These are phyloP conservation scores for Melangyna quadrimaculata DNA, from an alignment of 2,888 invertebrate genomes.

Conservation along the genomic window DNA sequence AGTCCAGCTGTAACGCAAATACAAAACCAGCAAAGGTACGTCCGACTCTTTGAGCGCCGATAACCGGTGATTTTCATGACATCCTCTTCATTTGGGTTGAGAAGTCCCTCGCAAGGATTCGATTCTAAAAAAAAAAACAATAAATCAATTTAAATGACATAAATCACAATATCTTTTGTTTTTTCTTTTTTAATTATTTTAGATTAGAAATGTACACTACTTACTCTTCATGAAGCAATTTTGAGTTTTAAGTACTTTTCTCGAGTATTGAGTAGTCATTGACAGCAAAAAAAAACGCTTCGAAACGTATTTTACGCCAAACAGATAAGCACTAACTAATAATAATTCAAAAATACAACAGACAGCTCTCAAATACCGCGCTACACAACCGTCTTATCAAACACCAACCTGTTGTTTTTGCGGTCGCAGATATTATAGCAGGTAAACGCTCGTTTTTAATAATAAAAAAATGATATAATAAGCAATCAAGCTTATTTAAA, in stretches of 20 bases:
- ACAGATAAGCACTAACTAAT: conserved; percentile 8
- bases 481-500: conserved; percentile 50
- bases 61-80: conserved; percentile 80
- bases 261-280: not conserved
- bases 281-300: not conserved
- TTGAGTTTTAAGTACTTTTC: not conserved
- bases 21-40: conserved; percentile 78
- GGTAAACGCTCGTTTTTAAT: conserved; percentile 21
- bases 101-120: conserved; percentile 76
- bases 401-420: conserved; percentile 29
- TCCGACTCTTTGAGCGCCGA: conserved; percentile 76
- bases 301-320: conserved; percentile 1
- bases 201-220: not conserved
- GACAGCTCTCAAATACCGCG: not conserved
- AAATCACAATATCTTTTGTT: not conserved
- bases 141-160: not conserved
- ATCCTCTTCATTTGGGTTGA: conserved; percentile 79
- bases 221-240: conserved; percentile 31
- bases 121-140: conserved; percentile 73
- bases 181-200: not conserved
- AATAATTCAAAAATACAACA: not conserved
- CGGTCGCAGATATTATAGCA: conserved; percentile 32
- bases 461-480: not conserved
- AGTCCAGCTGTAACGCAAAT: conserved; percentile 86
- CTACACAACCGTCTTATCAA: conserved; percentile 2